These are phyloP conservation scores for Maniola hyperantus DNA, from an alignment of 2,888 invertebrate species.

Conservation along the genomic window DNA sequence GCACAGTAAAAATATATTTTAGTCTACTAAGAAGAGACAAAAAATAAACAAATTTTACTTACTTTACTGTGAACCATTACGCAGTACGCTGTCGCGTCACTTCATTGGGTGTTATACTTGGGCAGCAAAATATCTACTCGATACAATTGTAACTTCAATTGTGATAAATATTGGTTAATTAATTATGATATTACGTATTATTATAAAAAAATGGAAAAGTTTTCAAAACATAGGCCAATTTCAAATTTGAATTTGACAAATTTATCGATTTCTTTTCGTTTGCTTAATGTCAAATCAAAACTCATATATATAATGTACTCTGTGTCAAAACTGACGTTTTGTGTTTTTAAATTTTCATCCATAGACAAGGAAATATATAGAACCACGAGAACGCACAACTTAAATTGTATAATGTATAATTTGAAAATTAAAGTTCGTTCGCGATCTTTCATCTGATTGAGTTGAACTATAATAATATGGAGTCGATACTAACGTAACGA, in stretches of 20 bases:
- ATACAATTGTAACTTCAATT: no score
- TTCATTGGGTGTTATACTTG: neutral
- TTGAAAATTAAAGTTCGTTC: no score
- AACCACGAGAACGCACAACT: neutral
- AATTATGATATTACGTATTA: no score
- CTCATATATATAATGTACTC: no score
- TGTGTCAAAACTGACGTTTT: neutral
- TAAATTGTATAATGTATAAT: neutral
- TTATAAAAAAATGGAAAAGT: neutral
- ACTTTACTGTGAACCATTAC: constrained; percentile 13
- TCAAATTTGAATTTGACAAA: no score
- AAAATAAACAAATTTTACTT: no score
- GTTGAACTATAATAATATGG: no score
- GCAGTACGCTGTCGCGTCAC: neutral
- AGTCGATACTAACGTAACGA: no score
- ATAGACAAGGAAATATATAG: neutral
- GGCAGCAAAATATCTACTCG: neutral
- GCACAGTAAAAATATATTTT: neutral
- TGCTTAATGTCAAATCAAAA: neutral
- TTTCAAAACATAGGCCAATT: neutral
- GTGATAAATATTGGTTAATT: no score
- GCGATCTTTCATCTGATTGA: no score
- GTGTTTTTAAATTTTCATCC: no score
- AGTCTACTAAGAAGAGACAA: neutral
- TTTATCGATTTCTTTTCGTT: no score